Evolutionary conservation across 2,113 vertebrate genomes (phyloP), one percentile per base, ranked within the genome.

Genomic region (Synchiropus splendidus): DNA sequence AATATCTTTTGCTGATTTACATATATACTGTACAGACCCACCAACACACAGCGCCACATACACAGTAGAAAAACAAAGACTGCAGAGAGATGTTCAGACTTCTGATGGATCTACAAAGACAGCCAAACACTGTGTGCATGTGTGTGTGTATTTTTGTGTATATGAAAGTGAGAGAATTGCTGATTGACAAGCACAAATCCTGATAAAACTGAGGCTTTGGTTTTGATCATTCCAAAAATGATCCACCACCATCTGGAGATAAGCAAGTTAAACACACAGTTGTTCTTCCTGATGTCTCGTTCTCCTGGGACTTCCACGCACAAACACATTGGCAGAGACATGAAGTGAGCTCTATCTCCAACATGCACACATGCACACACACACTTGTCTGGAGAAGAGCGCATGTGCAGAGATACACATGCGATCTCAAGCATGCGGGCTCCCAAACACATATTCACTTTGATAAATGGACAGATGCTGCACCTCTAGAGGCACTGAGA

Each of bases 381-480:
- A 35, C 58, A 48, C 57, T 61, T 56, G 47, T 62, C 48, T 64
- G 55, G n/a, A n/a, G n/a, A n/a, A n/a, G n/a, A n/a, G n/a, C n/a
- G n/a, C n/a, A n/a, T n/a, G n/a, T n/a, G n/a, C n/a, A n/a, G n/a
- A n/a, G n/a, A n/a, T n/a, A n/a, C n/a, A n/a, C n/a, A n/a, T n/a
- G n/a, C n/a, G n/a, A n/a, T n/a, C n/a, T n/a, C n/a, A n/a, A n/a
- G n/a, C n/a, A n/a, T n/a, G n/a, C n/a, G n/a, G n/a, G n/a, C n/a
- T n/a, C n/a, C n/a, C n/a, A n/a, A n/a, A n/a, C n/a, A n/a, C n/a
- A n/a, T n/a, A n/a, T n/a, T n/a, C n/a, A n/a, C n/a, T n/a, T n/a
- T n/a, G n/a, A n/a, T n/a, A 81, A 74, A 74, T 65, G 69, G 67
- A 75, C 85, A 86, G 85, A 86, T 87, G 84, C 79, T 76, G 76